phyloP scores from a whole-genome alignment of 1,140 invertebrate genomes.

The Diplogasteroides magnus region DNA sequence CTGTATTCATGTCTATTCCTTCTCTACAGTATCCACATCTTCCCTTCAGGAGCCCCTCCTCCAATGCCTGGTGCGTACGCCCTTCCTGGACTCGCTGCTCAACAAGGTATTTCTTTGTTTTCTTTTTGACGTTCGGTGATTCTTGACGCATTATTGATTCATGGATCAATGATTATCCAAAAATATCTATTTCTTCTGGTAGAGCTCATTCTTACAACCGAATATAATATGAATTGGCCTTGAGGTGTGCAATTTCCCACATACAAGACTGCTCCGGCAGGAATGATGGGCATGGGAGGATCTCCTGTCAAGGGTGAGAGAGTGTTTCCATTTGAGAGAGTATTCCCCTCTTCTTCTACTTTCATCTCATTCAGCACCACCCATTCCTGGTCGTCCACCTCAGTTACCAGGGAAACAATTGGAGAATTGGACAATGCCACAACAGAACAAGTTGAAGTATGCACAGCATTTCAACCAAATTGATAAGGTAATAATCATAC shows the following conservation, averaged over 20 bases:
- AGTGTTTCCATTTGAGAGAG: not conserved
- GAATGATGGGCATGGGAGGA: not conserved
- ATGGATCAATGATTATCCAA: no score
- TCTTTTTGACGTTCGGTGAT: no score
- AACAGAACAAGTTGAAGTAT: constrained; percentile 82
- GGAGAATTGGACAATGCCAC: constrained; percentile 75
- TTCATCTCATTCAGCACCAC: constrained; percentile 6
- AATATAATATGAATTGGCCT: no score
- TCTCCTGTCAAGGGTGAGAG: not conserved
- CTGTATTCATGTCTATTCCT: not conserved
- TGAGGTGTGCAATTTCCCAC: not conserved
- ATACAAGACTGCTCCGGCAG: not conserved
- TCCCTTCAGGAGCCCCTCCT: not conserved
- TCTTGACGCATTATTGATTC: no score
- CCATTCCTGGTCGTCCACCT: constrained; percentile 15
- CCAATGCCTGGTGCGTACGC: not conserved
- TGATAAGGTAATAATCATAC: constrained; percentile 33
- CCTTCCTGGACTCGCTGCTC: not conserved
- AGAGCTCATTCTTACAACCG: no score
- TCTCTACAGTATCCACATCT: not conserved
- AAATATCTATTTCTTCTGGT: no score
- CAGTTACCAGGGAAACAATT: constrained; percentile 17
- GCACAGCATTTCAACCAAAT: constrained; percentile 81
- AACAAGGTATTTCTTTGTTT: no score
- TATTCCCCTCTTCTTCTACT: not conserved